phyloP scores from a whole-genome alignment of 2,797 vertebrate genomes.

The Hydrophis major region DNA sequence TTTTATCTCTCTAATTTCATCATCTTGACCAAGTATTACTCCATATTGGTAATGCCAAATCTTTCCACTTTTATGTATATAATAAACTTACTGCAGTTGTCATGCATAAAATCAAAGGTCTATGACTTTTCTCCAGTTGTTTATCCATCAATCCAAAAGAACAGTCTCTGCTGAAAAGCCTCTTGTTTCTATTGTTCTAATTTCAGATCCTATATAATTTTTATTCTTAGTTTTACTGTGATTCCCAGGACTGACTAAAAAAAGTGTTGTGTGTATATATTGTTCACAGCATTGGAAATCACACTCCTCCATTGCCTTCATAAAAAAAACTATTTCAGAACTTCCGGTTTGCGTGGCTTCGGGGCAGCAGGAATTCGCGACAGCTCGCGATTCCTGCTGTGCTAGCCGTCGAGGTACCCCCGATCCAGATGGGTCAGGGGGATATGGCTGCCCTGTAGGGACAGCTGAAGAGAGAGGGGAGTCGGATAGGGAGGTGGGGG shows the following conservation, averaged over 20 bases:
- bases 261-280: neutral
- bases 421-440: too few species aligned
- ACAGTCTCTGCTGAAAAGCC: neutral
- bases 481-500: too few species aligned
- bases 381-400: too few species aligned
- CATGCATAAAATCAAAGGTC: neutral
- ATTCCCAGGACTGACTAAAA: neutral
- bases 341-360: too few species aligned
- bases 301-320: neutral
- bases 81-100: neutral
- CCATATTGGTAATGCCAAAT: neutral
- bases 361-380: too few species aligned
- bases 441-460: too few species aligned
- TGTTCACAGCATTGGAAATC: neutral
- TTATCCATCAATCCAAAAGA: neutral
- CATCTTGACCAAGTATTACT: neutral
- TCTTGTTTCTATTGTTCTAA: neutral
- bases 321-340: neutral
- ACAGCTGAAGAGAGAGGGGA: too few species aligned
- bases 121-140: neutral
- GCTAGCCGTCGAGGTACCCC: too few species aligned
- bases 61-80: neutral
- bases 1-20: neutral
- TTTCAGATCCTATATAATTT: neutral
- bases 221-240: neutral